Evolutionary conservation across 2,888 invertebrate species (phyloP), one percentile per base, ranked within the genome.

Genomic region (Lacanobia wlatinum): DNA sequence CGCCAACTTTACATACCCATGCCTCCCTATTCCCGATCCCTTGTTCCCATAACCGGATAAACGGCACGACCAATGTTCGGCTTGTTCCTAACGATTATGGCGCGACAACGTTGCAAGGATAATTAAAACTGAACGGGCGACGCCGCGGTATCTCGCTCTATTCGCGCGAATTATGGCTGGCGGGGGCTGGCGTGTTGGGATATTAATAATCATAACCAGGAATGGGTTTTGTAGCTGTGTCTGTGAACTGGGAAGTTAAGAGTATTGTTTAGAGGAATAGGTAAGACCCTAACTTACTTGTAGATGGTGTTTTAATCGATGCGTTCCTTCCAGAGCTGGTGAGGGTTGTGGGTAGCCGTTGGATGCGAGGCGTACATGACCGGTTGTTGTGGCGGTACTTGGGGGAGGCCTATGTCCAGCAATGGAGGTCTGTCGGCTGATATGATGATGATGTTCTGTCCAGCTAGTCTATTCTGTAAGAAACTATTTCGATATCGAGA

Each of bases 101-200:
- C 76, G 74, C 87, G 84, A 86, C 84, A 86, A 69, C 84, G 74
- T 78, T 67, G 78, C 78, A 76, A 61, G 81, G 66, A 82, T 78
- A 76, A 85, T 87, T 87, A 85, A 87, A 86, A 87, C 81, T 81
- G 78, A 87, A 82, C 84, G 83, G 76, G 64, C 70, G 55, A 63
- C 34, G 63, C 75, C 70, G 76, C 70, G 76, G 80, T 83, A 83
- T 80, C 70, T 72, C 78, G 81, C 80, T 82, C 80, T 85, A 85
- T 87, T 87, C 79, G 74, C 70, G 80, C 67, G 58, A 70, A 73
- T 80, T 77, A 82, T 80, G 63, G 66, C 75, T 62, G 64, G 52
- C 64, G 53, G 75, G 80, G 85, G 84, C 40, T 82, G 76, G 0
- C 70, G 46, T 43, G 40, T 67, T 73, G 52, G 21, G 23, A 43